Conservation (phyloP, 2,113 vertebrate genomes). For the Mastomys coucha region DNA sequence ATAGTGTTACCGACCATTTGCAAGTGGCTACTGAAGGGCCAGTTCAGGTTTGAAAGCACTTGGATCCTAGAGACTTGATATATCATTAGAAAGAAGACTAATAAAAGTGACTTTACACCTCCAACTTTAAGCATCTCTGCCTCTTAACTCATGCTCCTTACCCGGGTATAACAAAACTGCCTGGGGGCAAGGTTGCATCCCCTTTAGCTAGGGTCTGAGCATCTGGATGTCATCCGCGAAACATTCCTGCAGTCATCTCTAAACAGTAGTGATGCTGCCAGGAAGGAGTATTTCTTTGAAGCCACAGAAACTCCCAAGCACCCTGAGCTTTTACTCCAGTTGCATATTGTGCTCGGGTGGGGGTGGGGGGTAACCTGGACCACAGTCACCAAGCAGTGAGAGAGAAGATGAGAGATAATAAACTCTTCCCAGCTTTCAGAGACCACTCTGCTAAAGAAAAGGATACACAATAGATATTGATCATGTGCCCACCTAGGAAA, state of each 20-base stretch:
- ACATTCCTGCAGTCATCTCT: slow-evolving; percentile 20
- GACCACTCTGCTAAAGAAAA: slow-evolving; percentile 8
- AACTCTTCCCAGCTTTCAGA: not conserved
- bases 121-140: not conserved
- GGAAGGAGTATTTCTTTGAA: slow-evolving; percentile 21
- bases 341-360: not conserved
- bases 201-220: not conserved
- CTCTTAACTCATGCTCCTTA: slow-evolving; percentile 22
- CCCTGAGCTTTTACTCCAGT: not conserved
- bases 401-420: slow-evolving; percentile 65
- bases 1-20: not conserved
- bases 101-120: slow-evolving; percentile 28
- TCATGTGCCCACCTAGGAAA: not conserved
- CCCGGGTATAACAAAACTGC: slow-evolving; percentile 41
- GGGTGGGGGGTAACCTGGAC: not conserved
- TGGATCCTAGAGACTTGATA: not conserved
- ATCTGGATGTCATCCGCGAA: not conserved
- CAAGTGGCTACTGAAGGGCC: not conserved
- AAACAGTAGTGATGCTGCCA: not conserved
- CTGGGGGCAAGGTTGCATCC: not conserved
- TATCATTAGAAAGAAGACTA: not conserved
- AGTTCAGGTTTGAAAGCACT: not conserved
- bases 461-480: not conserved
- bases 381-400: not conserved
- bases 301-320: not conserved